Base-by-base conservation (phyloP, 1,140 invertebrate species). In the Ips typographus region DNA sequence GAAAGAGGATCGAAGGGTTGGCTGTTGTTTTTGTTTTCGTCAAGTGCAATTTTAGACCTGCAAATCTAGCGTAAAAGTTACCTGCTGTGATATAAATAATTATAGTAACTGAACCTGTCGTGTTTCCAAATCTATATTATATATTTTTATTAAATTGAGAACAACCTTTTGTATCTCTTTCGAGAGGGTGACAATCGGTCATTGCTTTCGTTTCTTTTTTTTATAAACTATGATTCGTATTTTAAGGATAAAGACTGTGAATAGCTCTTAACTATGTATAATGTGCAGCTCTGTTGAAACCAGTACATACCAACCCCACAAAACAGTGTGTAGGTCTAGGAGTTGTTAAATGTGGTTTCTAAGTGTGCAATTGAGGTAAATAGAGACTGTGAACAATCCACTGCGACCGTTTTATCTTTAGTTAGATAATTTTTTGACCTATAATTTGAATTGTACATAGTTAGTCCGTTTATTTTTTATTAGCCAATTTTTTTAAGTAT, bases 291-390 rank as follows among this genome's bases (percentile, higher is more conserved):
- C 70, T 75, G 68, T 68, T 66, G 43, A 56, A 44, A 58, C 22
- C 57, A 59, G 8, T 40, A 59, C 39, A 70, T 65, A 70, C 72
- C 74, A 75, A 75, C 74, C 71, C 65, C 64, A 73, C 70, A 72
- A 60, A 60, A n/a, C 5, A 36, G 22, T 40, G 2, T 67, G 72
- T 74, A 71, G 72, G 71, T 67, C 22, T 76, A 76, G 74, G 22
- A 75, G 75, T 77, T 56, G 71, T 75, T 75, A 72, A 67, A 73
- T 76, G 74, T 76, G 74, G 68, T 71, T 74, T 73, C 43, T 75
- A 72, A 67, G 75, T 77, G 76, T 77, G 76, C 76, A 77, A 77
- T 77, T 55, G 42, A 42, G 63, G 61, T 70, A 72, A 73, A 75
- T 73, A 75, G 75, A 75, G 74, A 72, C 72, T 77, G 73, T 71